These are phyloP conservation scores for Mongoloraphidia duomilia DNA, from an alignment of 2,888 invertebrate genomes.

Conservation along the genomic window DNA sequence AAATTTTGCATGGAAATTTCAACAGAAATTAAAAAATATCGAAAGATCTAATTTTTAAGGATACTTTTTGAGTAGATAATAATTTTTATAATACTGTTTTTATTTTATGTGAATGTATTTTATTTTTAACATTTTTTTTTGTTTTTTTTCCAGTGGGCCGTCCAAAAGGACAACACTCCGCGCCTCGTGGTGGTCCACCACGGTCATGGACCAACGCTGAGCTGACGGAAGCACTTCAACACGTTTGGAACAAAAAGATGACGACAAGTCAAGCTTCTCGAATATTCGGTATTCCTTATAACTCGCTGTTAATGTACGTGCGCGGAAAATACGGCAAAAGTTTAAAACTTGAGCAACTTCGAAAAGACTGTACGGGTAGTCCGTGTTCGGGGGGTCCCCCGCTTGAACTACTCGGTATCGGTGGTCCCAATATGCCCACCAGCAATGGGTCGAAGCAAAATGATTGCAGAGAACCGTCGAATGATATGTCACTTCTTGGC, in stretches of 20 bases:
- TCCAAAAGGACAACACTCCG: slow-evolving; percentile 83
- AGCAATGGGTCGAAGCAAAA: not conserved
- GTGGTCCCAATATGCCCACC: slow-evolving; percentile 33
- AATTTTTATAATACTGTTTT: too few relatives aligned
- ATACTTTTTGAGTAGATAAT: too few relatives aligned
- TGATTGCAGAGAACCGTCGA: slow-evolving; percentile 25
- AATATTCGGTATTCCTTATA: slow-evolving; percentile 87
- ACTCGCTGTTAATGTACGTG: slow-evolving; percentile 82
- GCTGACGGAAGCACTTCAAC: slow-evolving; percentile 76
- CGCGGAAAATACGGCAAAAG: slow-evolving; percentile 89
- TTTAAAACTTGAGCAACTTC: slow-evolving; percentile 70
- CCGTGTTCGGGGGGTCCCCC: slow-evolving; percentile 45
- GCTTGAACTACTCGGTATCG: slow-evolving; percentile 50
- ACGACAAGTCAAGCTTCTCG: slow-evolving; percentile 83
- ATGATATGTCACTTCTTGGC: slow-evolving; percentile 19
- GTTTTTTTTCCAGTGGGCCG: slow-evolving; percentile 46
- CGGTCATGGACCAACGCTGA: slow-evolving; percentile 88
- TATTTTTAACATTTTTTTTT: slow-evolving; percentile 3
- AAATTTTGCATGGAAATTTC: too few relatives aligned
- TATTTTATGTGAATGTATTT: not conserved
- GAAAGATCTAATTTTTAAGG: too few relatives aligned
- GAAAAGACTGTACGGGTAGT: slow-evolving; percentile 77
- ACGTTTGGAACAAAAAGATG: slow-evolving; percentile 94
- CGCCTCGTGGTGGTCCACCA: slow-evolving; percentile 79
- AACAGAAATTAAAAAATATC: too few relatives aligned